Evolutionary conservation across 2,888 invertebrate genomes (phyloP), one percentile per base, ranked within the genome.

Genomic region (Polylopha cassiicola): DNA sequence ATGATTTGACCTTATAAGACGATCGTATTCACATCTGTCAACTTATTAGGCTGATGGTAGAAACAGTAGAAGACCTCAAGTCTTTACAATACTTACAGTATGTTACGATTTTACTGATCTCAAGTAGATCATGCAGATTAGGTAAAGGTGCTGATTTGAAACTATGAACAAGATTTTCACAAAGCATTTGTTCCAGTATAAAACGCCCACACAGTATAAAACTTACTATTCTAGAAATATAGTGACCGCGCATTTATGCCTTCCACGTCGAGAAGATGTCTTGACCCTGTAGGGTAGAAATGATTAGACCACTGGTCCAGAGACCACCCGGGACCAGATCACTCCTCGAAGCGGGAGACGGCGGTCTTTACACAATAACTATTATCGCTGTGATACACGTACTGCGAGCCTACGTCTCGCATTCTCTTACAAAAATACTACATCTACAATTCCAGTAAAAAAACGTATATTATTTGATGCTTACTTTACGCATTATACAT

Each of bases 341-440:
- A 43, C 71, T 70, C 62, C 72, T 70, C 62, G 58, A 68, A 60
- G 58, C 30, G 56, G 65, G 65, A 47, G 61, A 60, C 69, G 61
- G 49, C 53, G 70, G 71, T 58, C 73, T 20, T 64, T 69, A 71
- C 52, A 66, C 53, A 69, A 68, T 74, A 79, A 44, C 75, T 81
- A 82, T 84, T 86, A 86, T 86, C 85, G 86, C 86, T 84, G 71
- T 79, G 75, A 85, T 86, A 86, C 86, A 86, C 85, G 79, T 73
- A 68, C 34, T 29, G 30, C 66, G 77, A 79, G 77, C 55, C 55
- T 58, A 48, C 47, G 55, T 59, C 77, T 69, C 79, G 69, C 41
- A 55, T 68, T 57, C 48, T 69, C 75, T 82, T 81, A 82, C 59
- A 81, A 82, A 82, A 81, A 82, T 75, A 80, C 82, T 84, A 84